Evolutionary conservation across 2,113 vertebrate genomes (phyloP), one percentile per base, ranked within the genome.

Genomic region (Centropus bengalensis): DNA sequence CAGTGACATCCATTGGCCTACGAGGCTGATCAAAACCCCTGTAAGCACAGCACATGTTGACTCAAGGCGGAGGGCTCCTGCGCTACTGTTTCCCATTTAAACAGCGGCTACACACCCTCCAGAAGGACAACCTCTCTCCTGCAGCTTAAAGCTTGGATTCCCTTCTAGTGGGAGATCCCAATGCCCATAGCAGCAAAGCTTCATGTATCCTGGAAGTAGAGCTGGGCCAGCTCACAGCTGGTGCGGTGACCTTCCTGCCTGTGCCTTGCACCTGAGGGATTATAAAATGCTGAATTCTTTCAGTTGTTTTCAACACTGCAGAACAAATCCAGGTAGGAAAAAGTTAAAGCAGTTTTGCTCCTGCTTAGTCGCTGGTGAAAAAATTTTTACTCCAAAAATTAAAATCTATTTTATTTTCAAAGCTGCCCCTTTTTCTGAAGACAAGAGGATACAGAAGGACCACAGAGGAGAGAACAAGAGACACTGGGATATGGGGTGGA

Each of bases 1-100:
- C 94, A 97, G 97, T 97, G 97, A 98, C 97, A 97, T 98, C 97
- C 98, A 38, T 97, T 97, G 97, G 96, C 73, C 90, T 91, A 9
- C 59, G 81, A 63, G 89, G 40, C 83, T 94, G 45, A 95, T 77
- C 92, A 73, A n/a, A 56, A 82, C 76, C 16, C 12, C 40, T 86
- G 77, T 52, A 60, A 38, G 64, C 24, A 77, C 4, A 4, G 8
- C 32, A 6, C 8, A 8, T 80, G 8, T 94, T 83, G 88, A 45
- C 62, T 49, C 44, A 71, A 36, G 84, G 70, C 66, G 75, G 70
- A 75, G 45, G 52, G 33, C 10, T 91, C 63, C 64, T 36, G 52
- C 2, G 0, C 14, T 38, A 14, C 26, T 7, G 22, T 69, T 78
- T 77, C 59, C 51, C 42, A 45, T 22, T 58, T 52, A 32, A 70